These are phyloP conservation scores for Macrobrachium rosenbergii DNA, from an alignment of 1,140 invertebrate genomes.

Conservation along the genomic window DNA sequence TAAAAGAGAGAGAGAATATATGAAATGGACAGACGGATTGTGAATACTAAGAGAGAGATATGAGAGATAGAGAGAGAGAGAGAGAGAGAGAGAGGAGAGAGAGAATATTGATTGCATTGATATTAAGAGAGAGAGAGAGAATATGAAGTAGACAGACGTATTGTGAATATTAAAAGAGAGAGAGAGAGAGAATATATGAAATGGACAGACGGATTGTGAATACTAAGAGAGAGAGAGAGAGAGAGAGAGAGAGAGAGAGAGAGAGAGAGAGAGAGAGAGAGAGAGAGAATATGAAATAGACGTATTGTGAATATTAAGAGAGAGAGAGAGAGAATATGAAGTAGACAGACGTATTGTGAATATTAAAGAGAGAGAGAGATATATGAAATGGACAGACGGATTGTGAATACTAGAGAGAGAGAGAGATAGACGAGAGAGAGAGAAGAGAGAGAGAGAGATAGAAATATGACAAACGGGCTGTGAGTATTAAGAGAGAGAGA, in stretches of 20 bases:
- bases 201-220: neutral
- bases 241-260: conserved; percentile 17
- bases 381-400: too few relatives aligned
- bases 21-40: neutral
- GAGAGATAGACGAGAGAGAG: neutral
- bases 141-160: neutral
- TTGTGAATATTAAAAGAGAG: neutral
- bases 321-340: conserved; percentile 1
- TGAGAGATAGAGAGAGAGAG: neutral
- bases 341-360: neutral
- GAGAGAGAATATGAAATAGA: too few relatives aligned
- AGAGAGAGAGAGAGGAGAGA: conserved; percentile 4
- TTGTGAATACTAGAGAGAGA: neutral
- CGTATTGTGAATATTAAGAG: too few relatives aligned
- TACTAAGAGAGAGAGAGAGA: neutral
- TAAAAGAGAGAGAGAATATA: neutral
- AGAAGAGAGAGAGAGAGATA: neutral
- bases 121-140: conserved; percentile 7
- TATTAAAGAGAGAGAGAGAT: neutral
- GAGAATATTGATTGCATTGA: too few relatives aligned
- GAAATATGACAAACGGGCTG: neutral
- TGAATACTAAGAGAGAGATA: neutral
- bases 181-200: neutral
- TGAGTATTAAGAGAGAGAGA: too few relatives aligned
- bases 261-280: neutral